Evolutionary conservation across 2,113 vertebrate genomes (phyloP).

Genomic region (Cyprinodon brontotheroides): DNA sequence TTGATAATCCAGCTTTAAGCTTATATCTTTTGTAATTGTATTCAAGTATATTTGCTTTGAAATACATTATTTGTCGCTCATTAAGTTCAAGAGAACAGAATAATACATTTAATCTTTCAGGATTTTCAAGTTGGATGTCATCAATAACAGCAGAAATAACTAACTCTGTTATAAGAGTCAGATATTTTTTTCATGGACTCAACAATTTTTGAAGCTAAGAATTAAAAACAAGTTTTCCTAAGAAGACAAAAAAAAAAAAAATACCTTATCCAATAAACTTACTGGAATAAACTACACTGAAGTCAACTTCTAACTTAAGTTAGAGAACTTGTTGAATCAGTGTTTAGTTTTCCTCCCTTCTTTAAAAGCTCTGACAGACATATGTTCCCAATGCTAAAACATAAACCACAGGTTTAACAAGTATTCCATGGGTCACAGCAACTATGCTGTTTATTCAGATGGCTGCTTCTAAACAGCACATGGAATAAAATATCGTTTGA

Average conservation of each 20-base stretch:
- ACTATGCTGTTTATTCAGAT: slow-evolving; percentile 67
- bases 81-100: neutral
- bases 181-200: neutral
- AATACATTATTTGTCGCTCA: neutral
- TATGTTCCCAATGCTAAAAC: slow-evolving; percentile 51
- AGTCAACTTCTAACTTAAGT: neutral
- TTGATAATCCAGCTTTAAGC: neutral
- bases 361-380: slow-evolving; percentile 46
- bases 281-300: neutral
- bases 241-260: too few relatives aligned
- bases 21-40: neutral
- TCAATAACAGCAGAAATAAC: too few relatives aligned
- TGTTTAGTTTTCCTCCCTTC: slow-evolving; percentile 39
- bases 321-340: slow-evolving; percentile 46
- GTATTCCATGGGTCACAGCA: slow-evolving; percentile 66
- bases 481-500: slow-evolving; percentile 56
- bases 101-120: neutral
- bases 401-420: slow-evolving; percentile 67
- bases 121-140: too few relatives aligned
- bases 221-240: neutral
- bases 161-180: too few relatives aligned
- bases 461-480: slow-evolving; percentile 55
- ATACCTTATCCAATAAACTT: neutral
- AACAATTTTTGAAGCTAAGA: neutral
- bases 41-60: too few relatives aligned